These are phyloP conservation scores for Dendrophyllia cribrosa DNA, from an alignment of 64 coral and sea anemone genomes.

Conservation along the genomic window DNA sequence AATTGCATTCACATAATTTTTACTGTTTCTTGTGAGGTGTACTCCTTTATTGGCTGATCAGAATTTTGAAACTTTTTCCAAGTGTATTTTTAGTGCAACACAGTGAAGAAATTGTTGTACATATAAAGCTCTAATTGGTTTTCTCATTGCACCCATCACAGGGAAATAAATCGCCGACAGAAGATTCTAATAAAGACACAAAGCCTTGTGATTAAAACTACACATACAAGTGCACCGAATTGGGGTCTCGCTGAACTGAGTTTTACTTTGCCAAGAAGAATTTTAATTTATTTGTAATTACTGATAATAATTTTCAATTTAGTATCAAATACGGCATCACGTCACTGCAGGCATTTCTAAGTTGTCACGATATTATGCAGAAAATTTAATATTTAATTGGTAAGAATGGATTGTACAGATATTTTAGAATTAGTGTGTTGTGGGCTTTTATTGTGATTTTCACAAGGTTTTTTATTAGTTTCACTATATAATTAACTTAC, in stretches of 20 bases:
- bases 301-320: background rate
- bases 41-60: no score
- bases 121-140: slow-evolving; percentile 7
- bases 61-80: background rate
- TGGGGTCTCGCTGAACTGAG: background rate
- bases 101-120: background rate
- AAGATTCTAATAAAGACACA: slow-evolving; percentile 3
- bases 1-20: no score
- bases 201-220: background rate
- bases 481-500: no score
- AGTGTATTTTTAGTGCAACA: background rate
- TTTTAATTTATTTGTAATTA: slow-evolving; percentile 29
- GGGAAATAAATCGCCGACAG: background rate
- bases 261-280: background rate
- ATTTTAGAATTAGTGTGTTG: no score
- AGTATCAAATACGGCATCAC: background rate
- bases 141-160: slow-evolving; percentile 30
- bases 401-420: no score
- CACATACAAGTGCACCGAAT: background rate
- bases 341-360: slow-evolving; percentile 1
- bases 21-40: no score
- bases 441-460: no score
- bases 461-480: no score
- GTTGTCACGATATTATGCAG: background rate
- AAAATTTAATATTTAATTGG: background rate